phyloP scores from a whole-genome alignment of 37 sponge, comb jelly and placozoan species.

The Corticium candelabrum region DNA sequence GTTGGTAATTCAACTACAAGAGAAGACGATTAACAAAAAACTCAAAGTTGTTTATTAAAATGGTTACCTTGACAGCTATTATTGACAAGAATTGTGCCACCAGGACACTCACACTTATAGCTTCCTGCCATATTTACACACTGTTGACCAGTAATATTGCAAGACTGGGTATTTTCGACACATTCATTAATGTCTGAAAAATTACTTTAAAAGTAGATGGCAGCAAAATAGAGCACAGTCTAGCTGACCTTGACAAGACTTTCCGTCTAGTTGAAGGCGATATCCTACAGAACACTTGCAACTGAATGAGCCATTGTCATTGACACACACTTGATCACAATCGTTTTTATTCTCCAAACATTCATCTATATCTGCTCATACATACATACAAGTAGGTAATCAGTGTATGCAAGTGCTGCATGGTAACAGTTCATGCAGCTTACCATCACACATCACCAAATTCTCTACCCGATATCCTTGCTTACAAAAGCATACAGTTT shows the following conservation, averaged over 20 bases:
- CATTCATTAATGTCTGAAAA: background rate
- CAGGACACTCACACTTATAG: background rate
- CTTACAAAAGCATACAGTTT: too few species aligned
- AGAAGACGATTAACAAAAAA: too few species aligned
- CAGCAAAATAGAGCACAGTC: background rate
- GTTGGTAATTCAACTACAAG: too few species aligned
- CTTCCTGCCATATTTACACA: background rate
- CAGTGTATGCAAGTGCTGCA: too few species aligned
- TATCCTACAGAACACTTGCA: slow-evolving; percentile 35
- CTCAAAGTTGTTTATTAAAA: too few species aligned
- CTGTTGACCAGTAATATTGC: background rate
- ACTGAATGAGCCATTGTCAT: slow-evolving; percentile 27
- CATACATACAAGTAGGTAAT: background rate
- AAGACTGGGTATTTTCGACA: background rate
- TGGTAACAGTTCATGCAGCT: too few species aligned
- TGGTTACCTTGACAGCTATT: background rate
- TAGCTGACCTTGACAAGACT: background rate
- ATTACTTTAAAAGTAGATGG: background rate
- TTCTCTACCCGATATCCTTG: too few species aligned
- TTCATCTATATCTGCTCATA: background rate
- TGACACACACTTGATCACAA: slow-evolving; percentile 47
- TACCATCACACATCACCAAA: too few species aligned
- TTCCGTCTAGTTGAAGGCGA: background rate
- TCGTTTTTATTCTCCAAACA: background rate
- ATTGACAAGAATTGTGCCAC: background rate